Conservation (phyloP, 2,797 vertebrate genomes). For the Acipenser oxyrinchus region DNA sequence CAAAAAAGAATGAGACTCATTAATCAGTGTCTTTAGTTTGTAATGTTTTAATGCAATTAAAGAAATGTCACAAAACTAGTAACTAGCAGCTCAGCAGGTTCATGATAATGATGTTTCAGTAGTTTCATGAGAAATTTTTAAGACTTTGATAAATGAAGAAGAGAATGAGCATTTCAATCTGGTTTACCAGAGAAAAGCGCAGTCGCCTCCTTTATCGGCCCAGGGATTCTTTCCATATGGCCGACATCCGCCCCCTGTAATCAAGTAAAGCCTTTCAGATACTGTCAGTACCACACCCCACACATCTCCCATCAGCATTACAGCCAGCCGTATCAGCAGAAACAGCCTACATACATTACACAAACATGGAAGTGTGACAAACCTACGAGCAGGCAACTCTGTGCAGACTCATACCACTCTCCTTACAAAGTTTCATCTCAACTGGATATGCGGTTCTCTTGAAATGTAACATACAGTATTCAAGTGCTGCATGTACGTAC, state of each 20-base stretch:
- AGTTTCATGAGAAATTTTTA: neutral
- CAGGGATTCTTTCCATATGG: slow-evolving; percentile 72
- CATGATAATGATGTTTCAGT: no score
- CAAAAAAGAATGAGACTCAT: slow-evolving; percentile 1
- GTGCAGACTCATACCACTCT: no score
- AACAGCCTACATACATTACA: no score
- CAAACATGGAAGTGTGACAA: no score
- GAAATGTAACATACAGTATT: no score
- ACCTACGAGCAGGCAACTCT: no score
- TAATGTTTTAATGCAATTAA: neutral
- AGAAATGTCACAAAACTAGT: no score
- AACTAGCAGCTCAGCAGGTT: neutral
- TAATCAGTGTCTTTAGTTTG: neutral
- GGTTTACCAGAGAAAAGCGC: slow-evolving; percentile 77
- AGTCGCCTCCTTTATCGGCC: slow-evolving; percentile 88
- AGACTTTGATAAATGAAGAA: no score
- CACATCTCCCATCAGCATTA: neutral
- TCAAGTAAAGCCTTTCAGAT: neutral
- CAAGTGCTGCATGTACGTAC: no score
- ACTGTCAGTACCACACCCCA: neutral
- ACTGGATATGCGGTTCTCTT: no score
- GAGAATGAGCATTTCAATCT: neutral
- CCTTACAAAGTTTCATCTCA: no score
- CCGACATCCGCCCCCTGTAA: slow-evolving; percentile 63
- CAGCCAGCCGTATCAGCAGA: no score